Base-by-base conservation (phyloP, 2,797 vertebrate species). In the Hyperoplus lanceolatus region DNA sequence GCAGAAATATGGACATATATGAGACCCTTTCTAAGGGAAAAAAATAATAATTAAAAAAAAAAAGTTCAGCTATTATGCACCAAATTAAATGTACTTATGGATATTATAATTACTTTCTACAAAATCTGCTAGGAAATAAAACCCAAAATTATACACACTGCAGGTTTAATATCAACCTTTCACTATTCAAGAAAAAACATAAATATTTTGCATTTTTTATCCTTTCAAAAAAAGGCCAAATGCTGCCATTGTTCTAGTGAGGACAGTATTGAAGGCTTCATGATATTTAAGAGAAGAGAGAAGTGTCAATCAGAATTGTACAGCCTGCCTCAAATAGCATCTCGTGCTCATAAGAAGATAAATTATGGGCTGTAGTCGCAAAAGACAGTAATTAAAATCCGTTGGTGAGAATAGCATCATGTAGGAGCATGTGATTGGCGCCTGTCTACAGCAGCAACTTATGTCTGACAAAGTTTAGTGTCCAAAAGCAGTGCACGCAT, bases 281-380 rank as follows among this genome's bases (percentile, higher is more conserved):
- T 14, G 14, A 67, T 29, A 63, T 68, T 21, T 62, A 4, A 29
- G 45, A 14, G 46, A 12, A 14, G 60, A 38, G 46, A 45, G 60
- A 55, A n/a, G 3, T 68, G 63, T 56, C 63, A 56, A 4, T 79
- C 39, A 56, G 67, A 4, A 13, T 38, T 16, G 38, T 6, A 41
- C 12, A 1, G 4, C 18, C 64, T 54, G 18, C 53, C 41, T 63
- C 1, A 54, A 73, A 64, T 66, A 41, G 29, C 36, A 46, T 43
- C 60, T 51, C 49, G 74, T 55, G 51, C 49, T 56, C 13, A 48
- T 36, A 21, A 29, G 46, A 29, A 13, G 45, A 0, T 12, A 41
- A 70, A 62, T 42, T 11, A 69, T 61, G 14, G 60, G 70, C 50
- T 74, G n/a, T 36, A 21, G 18, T 5, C 53, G 10, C 9, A 45